Evolutionary conservation across 2,113 vertebrate species (phyloP), one percentile per base, ranked within the genome.

Genomic region (Brienomyrus longianalis): DNA sequence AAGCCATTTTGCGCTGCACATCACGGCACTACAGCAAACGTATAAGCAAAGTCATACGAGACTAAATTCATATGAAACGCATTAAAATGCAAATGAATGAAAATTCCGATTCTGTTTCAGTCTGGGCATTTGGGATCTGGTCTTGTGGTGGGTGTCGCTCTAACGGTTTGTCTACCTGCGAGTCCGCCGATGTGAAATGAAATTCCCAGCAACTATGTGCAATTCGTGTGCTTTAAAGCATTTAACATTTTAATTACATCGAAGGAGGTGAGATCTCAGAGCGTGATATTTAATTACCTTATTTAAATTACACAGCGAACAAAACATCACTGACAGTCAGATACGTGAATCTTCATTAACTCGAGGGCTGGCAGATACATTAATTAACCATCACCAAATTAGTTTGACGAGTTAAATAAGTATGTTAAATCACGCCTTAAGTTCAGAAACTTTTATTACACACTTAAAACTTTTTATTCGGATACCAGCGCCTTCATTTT

Each of bases 221-320:
- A 2, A 43, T 80, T 43, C 35, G 35, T 1, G 35, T 43, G 74
- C 0, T 74, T 17, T 15, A 80, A 80, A 80, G 5, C 74, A 39
- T 80, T 39, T 19, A 17, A 15, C 35, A 39, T 17, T 80, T 80
- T 80, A 80, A 80, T 80, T 80, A 80, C 35, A 80, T 43, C 31
- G 74, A 43, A 39, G 74, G 31, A 19, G 74, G 74, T 43, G 35
- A 80, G 35, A 80, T 70, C 31, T 80, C 74, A 3, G n/a, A 51
- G 83, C 48, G 83, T 51, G 83, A 86, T 86, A n/a, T 27, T 86
- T 27, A 86, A 86, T 80, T 80, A 80, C 74, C 47, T 27, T 51
- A 86, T 50, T 86, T 48, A 50, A 50, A 86, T 86, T 51, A 86
- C 23, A 86, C 47, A 51, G 43, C 7, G 47, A 19, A 48, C 83